phyloP scores from a whole-genome alignment of 2,888 invertebrate genomes.

The Cotesia congregata region DNA sequence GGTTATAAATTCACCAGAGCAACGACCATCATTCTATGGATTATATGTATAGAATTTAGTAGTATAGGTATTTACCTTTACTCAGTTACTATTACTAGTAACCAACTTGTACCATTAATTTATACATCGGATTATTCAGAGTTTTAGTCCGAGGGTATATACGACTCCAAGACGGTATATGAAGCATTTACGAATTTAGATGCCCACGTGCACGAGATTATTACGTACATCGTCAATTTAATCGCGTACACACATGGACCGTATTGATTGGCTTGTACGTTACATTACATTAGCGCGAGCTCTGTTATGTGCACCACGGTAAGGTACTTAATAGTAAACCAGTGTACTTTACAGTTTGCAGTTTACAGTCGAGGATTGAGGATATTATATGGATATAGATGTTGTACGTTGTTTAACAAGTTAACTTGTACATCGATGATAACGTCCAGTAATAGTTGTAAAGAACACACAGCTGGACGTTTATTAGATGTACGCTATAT shows the following conservation, averaged over 20 bases:
- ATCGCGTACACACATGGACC: conserved; percentile 20
- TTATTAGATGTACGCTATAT: conserved; percentile 23
- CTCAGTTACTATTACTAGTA: background rate
- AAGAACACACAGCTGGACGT: conserved; percentile 21
- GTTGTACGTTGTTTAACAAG: background rate
- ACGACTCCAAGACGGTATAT: too few relatives aligned
- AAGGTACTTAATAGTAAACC: background rate
- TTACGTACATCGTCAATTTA: conserved; percentile 29
- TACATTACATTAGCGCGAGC: background rate
- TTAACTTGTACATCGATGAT: conserved; percentile 4
- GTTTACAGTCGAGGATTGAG: background rate
- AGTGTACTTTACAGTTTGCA: background rate
- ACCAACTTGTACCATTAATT: too few relatives aligned
- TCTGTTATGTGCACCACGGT: too few relatives aligned
- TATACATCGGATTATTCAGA: too few relatives aligned
- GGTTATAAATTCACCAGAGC: conserved; percentile 46
- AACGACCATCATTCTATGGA: conserved; percentile 40
- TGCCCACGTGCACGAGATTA: conserved; percentile 40
- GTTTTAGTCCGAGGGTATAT: too few relatives aligned
- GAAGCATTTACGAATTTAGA: conserved; percentile 38
- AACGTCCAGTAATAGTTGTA: conserved; percentile 4
- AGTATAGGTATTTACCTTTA: background rate
- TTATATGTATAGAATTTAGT: background rate
- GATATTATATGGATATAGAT: background rate
- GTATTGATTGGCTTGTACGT: background rate